A percentile compares a stretch with the other conserved stretches of the same genome.
phyloP scores from a whole-genome alignment of 2,113 vertebrate species.

The Nycticorax nycticorax region DNA sequence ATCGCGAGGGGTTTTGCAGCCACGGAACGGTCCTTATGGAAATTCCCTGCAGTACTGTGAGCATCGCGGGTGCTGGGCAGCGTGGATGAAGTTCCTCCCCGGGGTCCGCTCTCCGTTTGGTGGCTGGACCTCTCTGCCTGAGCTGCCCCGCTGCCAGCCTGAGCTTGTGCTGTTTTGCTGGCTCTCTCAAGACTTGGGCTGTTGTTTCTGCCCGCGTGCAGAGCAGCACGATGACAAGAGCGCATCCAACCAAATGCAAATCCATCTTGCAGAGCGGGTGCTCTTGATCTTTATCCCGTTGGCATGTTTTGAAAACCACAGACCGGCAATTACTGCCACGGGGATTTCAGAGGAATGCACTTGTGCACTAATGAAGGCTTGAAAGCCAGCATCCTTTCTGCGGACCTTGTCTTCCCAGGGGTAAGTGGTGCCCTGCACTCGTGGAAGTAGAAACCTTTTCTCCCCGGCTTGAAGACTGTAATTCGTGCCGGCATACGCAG shows the following conservation, averaged over 20 bases:
- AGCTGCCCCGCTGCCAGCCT: not conserved
- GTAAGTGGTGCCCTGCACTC: not conserved
- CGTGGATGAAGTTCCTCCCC: not conserved
- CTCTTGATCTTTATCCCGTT: not conserved
- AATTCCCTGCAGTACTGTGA: not conserved
- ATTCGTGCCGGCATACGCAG: not conserved
- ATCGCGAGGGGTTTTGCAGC: not conserved
- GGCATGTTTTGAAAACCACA: not conserved
- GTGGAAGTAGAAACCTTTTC: not conserved
- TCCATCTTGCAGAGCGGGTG: not conserved
- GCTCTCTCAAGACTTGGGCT: not conserved
- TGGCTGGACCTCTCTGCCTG: not conserved
- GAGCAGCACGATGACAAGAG: not conserved
- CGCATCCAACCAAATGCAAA: not conserved
- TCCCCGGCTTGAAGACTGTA: not conserved
- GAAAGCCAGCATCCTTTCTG: no score
- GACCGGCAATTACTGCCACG: not conserved
- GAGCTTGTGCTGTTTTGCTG: not conserved
- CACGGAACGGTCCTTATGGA: not conserved
- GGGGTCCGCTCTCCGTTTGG: not conserved
- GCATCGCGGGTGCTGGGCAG: not conserved
- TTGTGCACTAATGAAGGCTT: not conserved
- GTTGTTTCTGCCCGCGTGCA: not conserved
- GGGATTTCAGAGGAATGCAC: not conserved
- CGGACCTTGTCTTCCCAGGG: not conserved